phyloP scores from a whole-genome alignment of 92 coral and sea anemone species.

The Hydrozoanthus gracilis region DNA sequence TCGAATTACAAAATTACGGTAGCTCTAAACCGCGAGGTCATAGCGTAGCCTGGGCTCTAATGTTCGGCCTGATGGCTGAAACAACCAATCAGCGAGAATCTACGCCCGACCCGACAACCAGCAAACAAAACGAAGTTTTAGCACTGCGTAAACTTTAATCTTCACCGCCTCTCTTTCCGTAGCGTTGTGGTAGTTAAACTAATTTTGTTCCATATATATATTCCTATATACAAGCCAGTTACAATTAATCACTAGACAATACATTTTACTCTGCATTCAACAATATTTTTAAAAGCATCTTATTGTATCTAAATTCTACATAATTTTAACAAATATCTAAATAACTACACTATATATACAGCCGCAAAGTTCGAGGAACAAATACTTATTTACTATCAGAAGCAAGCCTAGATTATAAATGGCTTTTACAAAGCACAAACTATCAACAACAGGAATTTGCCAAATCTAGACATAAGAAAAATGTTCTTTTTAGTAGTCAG shows the following conservation, averaged over 20 bases:
- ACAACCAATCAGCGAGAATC: no score
- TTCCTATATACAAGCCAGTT: conserved; percentile 21
- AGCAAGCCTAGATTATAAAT: neutral
- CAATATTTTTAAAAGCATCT: neutral
- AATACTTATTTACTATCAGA: neutral
- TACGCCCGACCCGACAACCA: no score
- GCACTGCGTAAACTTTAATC: no score
- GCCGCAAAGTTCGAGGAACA: neutral
- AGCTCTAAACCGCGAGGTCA: no score
- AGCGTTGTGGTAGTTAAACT: no score
- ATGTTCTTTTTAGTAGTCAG: no score
- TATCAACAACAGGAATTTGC: neutral
- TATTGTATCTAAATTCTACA: neutral
- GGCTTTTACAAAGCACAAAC: neutral
- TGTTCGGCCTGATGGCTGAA: no score
- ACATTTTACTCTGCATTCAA: neutral
- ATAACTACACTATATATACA: conserved; percentile 20
- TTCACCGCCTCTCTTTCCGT: no score
- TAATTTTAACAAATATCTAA: conserved; percentile 11
- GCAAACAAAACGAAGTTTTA: no score
- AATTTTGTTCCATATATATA: neutral
- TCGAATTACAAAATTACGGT: no score
- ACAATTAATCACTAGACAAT: neutral
- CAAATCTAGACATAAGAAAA: neutral
- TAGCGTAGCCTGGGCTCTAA: no score